Evolutionary conservation across 1,140 invertebrate genomes (phyloP), one percentile per base, ranked within the genome.

Genomic region (Ceratosolen solmsi): DNA sequence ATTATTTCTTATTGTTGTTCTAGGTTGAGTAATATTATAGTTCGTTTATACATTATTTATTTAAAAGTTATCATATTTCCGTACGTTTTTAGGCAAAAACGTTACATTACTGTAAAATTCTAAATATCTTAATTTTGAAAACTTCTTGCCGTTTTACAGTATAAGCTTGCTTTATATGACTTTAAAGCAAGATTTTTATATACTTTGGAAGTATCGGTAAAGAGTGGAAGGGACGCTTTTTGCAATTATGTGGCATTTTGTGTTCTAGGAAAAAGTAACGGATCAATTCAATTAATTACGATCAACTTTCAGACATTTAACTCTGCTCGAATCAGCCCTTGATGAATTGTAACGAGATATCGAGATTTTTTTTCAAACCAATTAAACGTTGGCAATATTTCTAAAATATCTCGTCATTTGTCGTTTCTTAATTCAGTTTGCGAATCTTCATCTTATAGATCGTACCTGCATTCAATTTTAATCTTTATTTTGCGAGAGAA

Each of bases 221-320:
- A 30, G 17, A 49, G 30, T 30, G 25, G 22, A 36, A n/a, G 30
- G 46, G 56, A 51, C 11, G 1, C 22, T 8, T n/a, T 72, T 33
- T 27, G 25, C 46, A 30, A 74, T n/a, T 70, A 65, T 82, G 58
- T 68, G 51, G 71, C 63, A 51, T 71, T 58, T 71, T 49, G 22
- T 15, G 76, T 76, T 77, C 13, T 8, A 2, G 72, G 27, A 56
- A 65, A 78, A 54, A 78, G 46, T 65, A 41, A 77, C n/a, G 20
- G 73, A 75, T 77, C 38, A 78, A 78, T 36, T 17, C 20, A 68
- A 70, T 78, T 78, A 54, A 78, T 68, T 22, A 51, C 25, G 76
- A 30, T 78, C 60, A 38, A 68, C 7, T 78, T 78, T 68, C 76
- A 20, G 76, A 36, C 27, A 78, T 70, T 68, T 33, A 46, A 78